Conservation (phyloP, 2,888 invertebrate species). For the Bombylius discolor region DNA sequence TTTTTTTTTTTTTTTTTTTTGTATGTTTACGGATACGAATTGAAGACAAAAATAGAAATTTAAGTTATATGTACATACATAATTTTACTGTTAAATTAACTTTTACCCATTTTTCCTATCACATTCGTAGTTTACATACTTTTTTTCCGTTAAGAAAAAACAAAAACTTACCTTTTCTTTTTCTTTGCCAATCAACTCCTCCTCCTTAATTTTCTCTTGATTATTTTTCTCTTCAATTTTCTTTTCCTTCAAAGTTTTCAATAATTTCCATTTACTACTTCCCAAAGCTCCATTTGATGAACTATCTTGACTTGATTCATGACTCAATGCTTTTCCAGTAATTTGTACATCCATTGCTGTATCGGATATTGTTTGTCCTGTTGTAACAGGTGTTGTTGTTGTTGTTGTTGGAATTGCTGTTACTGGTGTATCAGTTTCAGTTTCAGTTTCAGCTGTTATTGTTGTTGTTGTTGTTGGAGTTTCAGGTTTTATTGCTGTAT, state of each 20-base stretch:
- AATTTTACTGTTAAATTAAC: not conserved
- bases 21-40: too few relatives aligned
- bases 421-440: not conserved
- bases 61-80: too few relatives aligned
- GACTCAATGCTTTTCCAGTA: slow-evolving; percentile 13
- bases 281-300: slow-evolving; percentile 46
- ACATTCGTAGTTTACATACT: too few relatives aligned
- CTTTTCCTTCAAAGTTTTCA: slow-evolving; percentile 77
- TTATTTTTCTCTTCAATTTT: slow-evolving; percentile 77
- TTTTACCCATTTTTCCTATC: too few relatives aligned
- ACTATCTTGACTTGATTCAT: slow-evolving; percentile 34
- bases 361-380: not conserved
- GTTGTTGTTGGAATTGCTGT: not conserved
- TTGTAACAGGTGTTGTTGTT: not conserved
- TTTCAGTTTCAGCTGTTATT: not conserved
- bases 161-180: slow-evolving; percentile 55
- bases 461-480: not conserved
- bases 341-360: not conserved
- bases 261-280: slow-evolving; percentile 82
- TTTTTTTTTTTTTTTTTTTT: too few relatives aligned
- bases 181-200: slow-evolving; percentile 47
- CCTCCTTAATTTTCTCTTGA: slow-evolving; percentile 51
- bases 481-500: not conserved
- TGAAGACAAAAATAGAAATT: too few relatives aligned
- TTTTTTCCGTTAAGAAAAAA: not conserved